A percentile compares a stretch with the other conserved stretches of the same genome.
Evolutionary conservation across 2,888 invertebrate species (phyloP).

Genomic region (Nematopogon swammerdamellus): DNA sequence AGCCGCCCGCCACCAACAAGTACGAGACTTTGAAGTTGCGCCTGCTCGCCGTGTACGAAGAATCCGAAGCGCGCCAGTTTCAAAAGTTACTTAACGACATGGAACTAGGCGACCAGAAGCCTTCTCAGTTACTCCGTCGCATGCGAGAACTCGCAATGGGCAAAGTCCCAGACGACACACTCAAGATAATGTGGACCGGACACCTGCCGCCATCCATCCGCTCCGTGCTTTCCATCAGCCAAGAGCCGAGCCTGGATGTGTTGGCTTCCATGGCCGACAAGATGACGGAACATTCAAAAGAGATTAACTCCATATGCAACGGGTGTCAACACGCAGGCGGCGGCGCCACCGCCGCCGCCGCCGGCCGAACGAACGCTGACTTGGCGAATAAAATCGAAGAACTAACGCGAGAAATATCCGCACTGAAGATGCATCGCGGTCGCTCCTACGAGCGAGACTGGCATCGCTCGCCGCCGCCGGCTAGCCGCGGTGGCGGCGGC

Average conservation of each 20-base stretch:
- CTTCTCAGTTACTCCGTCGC: slow-evolving; percentile 1
- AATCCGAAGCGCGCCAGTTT: slow-evolving; percentile 6
- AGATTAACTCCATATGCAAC: no score
- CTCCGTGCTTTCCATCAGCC: neutral
- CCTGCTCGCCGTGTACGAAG: slow-evolving; percentile 7
- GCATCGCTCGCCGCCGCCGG: no score
- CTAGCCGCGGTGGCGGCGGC: no score
- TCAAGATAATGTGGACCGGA: neutral
- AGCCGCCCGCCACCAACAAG: neutral
- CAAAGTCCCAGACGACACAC: neutral
- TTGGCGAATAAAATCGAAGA: no score
- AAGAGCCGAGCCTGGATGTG: neutral
- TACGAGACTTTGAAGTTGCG: slow-evolving; percentile 1
- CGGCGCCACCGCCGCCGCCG: no score
- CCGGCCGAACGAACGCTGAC: no score
- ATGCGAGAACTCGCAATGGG: neutral
- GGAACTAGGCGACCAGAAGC: slow-evolving; percentile 4
- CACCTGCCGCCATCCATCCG: neutral
- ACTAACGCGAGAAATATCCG: no score
- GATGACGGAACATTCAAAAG: neutral
- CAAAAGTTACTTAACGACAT: slow-evolving; percentile 1
- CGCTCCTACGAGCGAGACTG: no score
- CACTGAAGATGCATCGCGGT: no score
- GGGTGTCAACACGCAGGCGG: no score
- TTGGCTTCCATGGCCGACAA: slow-evolving; percentile 1